phyloP scores from a whole-genome alignment of 2,888 invertebrate genomes.

The Venusia cambrica region DNA sequence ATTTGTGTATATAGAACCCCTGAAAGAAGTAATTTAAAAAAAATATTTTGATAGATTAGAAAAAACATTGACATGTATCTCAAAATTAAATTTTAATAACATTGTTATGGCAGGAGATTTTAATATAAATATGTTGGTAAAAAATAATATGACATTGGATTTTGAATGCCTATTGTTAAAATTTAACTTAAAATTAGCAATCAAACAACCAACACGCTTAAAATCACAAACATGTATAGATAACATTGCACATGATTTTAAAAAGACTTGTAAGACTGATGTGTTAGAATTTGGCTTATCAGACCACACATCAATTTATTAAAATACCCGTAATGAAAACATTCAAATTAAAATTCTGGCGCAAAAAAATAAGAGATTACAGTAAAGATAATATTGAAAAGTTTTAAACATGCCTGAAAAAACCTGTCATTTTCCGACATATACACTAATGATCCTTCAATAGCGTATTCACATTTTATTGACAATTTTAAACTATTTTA shows the following conservation, averaged over 20 bases:
- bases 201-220: conserved; percentile 4
- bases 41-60: conserved; percentile 2
- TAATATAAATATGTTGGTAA: conserved; percentile 5
- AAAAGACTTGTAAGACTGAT: conserved; percentile 1
- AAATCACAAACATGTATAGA: conserved; percentile 1
- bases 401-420: too few relatives aligned
- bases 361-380: too few relatives aligned
- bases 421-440: too few relatives aligned
- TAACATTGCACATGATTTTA: conserved; percentile 4
- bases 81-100: conserved; percentile 1
- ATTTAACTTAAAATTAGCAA: conserved; percentile 3
- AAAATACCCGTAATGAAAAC: too few relatives aligned
- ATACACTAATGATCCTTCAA: too few relatives aligned
- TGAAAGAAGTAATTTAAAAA: conserved; percentile 1
- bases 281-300: background rate
- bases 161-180: conserved; percentile 6
- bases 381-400: too few relatives aligned
- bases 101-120: conserved; percentile 4
- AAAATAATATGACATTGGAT: conserved; percentile 5
- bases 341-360: too few relatives aligned
- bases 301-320: conserved; percentile 2
- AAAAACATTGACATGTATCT: background rate
- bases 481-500: too few relatives aligned
- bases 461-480: too few relatives aligned
- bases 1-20: conserved; percentile 8